Percentiles rank a stretch among this genome's conserved stretches.
Conservation (phyloP, 1,140 invertebrate genomes). For the Metopolophium dirhodum region DNA sequence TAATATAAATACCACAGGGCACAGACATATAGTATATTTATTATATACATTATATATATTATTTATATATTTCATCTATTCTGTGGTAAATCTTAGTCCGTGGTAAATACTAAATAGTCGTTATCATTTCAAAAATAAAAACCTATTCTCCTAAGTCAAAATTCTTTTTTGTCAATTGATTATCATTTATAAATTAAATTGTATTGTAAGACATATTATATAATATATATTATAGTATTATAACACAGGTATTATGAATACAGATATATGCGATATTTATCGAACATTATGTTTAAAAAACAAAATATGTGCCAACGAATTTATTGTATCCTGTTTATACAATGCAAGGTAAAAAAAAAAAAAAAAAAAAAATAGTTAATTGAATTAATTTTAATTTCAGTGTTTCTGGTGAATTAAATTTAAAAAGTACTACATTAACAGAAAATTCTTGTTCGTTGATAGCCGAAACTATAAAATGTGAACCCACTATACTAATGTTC, state of each 20-base stretch:
- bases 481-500: not conserved
- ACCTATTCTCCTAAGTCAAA: no score
- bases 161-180: no score
- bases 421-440: not conserved
- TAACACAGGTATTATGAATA: not conserved
- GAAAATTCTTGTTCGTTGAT: not conserved
- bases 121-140: no score
- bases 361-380: not conserved
- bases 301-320: not conserved
- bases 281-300: constrained; percentile 10
- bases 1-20: no score
- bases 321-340: not conserved
- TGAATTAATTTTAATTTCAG: constrained; percentile 16
- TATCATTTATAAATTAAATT: no score
- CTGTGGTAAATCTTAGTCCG: no score
- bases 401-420: constrained; percentile 1
- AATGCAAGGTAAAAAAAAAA: constrained; percentile 15
- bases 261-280: not conserved
- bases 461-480: not conserved
- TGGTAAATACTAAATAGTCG: no score
- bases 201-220: not conserved
- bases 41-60: no score
- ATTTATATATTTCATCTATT: no score
- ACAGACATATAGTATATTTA: no score
- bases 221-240: not conserved